Evolutionary conservation across 1,140 invertebrate species (phyloP), one percentile per base, ranked within the genome.

Genomic region (Lepidotrigona ventralis): DNA sequence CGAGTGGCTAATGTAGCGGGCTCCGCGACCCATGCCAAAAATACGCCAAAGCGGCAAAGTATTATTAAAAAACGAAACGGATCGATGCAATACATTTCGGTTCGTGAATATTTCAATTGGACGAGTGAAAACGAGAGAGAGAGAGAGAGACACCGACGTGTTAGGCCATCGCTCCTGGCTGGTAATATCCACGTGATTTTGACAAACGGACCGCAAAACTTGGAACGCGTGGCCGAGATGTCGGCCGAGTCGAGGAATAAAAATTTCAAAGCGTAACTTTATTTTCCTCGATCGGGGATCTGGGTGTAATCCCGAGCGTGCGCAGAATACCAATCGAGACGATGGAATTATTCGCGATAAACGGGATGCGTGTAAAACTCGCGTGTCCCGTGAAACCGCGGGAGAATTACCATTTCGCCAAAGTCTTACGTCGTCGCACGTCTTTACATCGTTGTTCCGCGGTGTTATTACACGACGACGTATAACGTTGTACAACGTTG

Each of bases 341-440:
- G 26, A 23, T 21, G 74, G 21, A 75, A 81, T 81, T 81, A 84
- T 81, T 80, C 74, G 83, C 70, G 63, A 84, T 46, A 56, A 39
- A 39, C 39, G 63, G 51, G 39, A 3, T 0, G 51, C 51, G 51
- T 58, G 53, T 81, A 81, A 81, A 84, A 33, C 63, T 53, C 26
- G 51, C 26, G 54, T 83, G n/a, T 54, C n/a, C 33, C 75, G n/a
- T 81, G 70, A 84, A 84, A 54, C 39, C 17, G 39, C 70, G 56
- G 21, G 51, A 26, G 17, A 68, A 84, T 73, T 73, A 33, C 81
- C 53, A 56, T 79, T 72, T 58, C 68, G 58, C 46, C 46, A 66
- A 53, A 33, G 72, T 73, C 76, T 80, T 73, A 53, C 33, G 51
- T 33, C 26, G 2, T 33, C 33, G 33, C 33, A n/a, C n/a, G n/a